A percentile compares a stretch with the other conserved stretches of the same genome.
Evolutionary conservation across 1,140 invertebrate species (phyloP).

Genomic region (Andrena cerasifolii): DNA sequence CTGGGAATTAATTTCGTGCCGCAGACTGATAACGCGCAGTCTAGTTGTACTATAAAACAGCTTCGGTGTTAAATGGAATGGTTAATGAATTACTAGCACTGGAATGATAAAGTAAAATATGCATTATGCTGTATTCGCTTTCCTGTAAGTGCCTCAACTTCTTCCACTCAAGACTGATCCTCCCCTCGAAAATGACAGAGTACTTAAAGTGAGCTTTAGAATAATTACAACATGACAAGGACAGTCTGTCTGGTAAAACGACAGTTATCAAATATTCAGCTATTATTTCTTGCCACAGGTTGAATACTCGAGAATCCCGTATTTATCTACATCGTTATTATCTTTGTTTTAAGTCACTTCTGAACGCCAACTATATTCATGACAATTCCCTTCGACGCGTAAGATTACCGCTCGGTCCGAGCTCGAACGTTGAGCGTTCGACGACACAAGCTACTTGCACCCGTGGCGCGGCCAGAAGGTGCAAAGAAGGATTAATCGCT

Average conservation of each 20-base stretch:
- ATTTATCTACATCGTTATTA: conserved; percentile 3
- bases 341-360: conserved; percentile 37
- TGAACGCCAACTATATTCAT: conserved; percentile 22
- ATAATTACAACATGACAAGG: conserved; percentile 1
- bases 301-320: conserved; percentile 5
- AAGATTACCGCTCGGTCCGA: conserved; percentile 3
- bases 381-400: conserved; percentile 27
- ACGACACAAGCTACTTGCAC: background rate
- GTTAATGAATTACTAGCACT: no score
- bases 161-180: background rate
- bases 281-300: conserved; percentile 1
- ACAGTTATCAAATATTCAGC: conserved; percentile 16
- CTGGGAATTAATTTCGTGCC: no score
- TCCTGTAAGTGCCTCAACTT: background rate
- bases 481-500: background rate
- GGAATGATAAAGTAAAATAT: no score
- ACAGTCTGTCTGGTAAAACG: conserved; percentile 8
- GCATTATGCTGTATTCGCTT: background rate
- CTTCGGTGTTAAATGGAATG: background rate
- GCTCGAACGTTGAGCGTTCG: conserved; percentile 12
- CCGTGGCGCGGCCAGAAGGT: conserved; percentile 8
- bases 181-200: background rate
- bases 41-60: background rate
- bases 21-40: background rate
- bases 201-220: background rate